Conservation (phyloP, 2,888 invertebrate genomes). For the Synergus japonicus region DNA sequence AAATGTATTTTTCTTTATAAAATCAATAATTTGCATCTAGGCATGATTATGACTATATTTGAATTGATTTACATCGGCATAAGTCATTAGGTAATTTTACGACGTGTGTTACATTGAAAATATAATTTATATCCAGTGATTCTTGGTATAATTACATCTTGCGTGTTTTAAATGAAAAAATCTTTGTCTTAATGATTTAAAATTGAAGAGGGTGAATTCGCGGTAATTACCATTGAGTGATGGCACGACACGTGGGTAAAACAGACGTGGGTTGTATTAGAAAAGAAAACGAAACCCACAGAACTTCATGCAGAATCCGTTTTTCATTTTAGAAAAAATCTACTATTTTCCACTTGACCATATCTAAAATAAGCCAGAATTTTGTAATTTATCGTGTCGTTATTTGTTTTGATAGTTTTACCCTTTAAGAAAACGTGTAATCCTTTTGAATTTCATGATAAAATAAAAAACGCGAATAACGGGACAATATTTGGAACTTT, state of each 20-base stretch:
- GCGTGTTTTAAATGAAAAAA: neutral
- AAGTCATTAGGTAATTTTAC: neutral
- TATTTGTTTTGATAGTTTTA: too few species aligned
- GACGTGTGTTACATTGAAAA: neutral
- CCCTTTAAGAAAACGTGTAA: too few species aligned
- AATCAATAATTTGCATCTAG: neutral
- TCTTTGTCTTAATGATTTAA: neutral
- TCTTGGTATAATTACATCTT: neutral
- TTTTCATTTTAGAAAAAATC: neutral
- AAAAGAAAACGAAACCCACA: slow-evolving; percentile 52
- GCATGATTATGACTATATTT: neutral
- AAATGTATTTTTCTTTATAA: too few species aligned
- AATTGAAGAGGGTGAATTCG: slow-evolving; percentile 12
- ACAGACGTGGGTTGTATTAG: slow-evolving; percentile 60
- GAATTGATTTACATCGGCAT: neutral
- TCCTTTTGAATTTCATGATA: too few species aligned
- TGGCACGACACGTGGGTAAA: slow-evolving; percentile 62
- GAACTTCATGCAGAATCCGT: slow-evolving; percentile 52
- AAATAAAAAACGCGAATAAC: too few species aligned
- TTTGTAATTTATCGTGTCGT: too few species aligned
- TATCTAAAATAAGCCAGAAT: neutral
- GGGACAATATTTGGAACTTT: too few species aligned
- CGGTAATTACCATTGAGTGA: slow-evolving; percentile 60
- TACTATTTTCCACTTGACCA: neutral
- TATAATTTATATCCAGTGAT: neutral